These are phyloP conservation scores for Urocynchramus pylzowi DNA, from an alignment of 2,113 vertebrate genomes.

Conservation along the genomic window DNA sequence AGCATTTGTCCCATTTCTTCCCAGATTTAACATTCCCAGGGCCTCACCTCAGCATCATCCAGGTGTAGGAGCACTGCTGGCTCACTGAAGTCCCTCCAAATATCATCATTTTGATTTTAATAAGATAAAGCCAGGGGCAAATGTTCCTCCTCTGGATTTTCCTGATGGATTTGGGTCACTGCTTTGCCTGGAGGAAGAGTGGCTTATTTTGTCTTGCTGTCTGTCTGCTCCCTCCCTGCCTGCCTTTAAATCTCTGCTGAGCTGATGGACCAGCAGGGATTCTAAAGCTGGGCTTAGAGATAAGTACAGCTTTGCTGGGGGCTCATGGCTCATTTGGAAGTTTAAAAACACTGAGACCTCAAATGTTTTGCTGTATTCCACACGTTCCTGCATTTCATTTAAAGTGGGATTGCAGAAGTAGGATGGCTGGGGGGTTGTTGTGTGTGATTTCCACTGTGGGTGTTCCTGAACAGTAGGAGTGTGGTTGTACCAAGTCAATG, in stretches of 20 bases:
- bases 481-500: background rate
- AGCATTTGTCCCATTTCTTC: background rate
- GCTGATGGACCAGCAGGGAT: background rate
- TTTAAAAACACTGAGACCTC: background rate
- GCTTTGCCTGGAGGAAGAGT: background rate
- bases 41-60: background rate
- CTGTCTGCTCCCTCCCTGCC: background rate
- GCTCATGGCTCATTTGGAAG: background rate
- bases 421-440: background rate
- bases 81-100: background rate
- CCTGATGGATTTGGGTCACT: background rate
- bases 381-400: rapidly evolving
- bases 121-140: rapidly evolving
- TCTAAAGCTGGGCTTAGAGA: background rate
- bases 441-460: background rate
- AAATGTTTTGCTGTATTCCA: background rate
- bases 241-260: background rate
- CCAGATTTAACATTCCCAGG: no score
- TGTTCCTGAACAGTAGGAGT: background rate
- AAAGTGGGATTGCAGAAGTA: background rate
- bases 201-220: background rate
- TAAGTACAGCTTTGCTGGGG: background rate
- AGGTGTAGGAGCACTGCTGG: background rate
- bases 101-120: background rate
- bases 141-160: background rate